phyloP scores from a whole-genome alignment of 1,140 invertebrate genomes.

The Lasaia peninsularis region DNA sequence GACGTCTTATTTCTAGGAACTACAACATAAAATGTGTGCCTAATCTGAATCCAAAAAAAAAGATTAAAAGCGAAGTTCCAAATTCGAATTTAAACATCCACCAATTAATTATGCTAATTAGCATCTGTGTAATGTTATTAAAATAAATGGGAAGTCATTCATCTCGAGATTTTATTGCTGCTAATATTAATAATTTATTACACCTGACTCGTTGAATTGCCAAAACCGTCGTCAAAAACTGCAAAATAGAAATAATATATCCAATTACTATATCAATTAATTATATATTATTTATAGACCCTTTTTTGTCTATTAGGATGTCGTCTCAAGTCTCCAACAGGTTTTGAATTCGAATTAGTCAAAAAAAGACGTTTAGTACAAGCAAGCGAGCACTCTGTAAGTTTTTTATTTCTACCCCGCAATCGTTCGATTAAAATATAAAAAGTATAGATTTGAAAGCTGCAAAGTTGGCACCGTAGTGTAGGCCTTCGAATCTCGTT shows the following conservation, averaged over 20 bases:
- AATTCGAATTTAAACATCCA: constrained; percentile 10
- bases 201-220: constrained; percentile 6
- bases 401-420: no score
- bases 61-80: neutral
- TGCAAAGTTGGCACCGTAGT: no score
- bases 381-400: no score
- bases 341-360: no score
- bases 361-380: no score
- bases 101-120: constrained; percentile 11
- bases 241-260: constrained; percentile 2
- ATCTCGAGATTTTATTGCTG: constrained; percentile 5
- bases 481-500: no score
- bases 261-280: constrained; percentile 8
- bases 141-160: constrained; percentile 10
- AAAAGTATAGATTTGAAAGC: no score
- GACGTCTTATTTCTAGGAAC: neutral
- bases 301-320: no score
- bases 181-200: constrained; percentile 13
- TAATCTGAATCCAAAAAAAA: neutral
- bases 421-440: no score
- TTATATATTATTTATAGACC: neutral
- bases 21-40: neutral
- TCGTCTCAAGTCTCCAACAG: no score
- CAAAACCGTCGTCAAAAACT: neutral
- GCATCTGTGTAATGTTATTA: constrained; percentile 12